phyloP scores from a whole-genome alignment of 2,888 invertebrate species.

The Eupithecia exiguata region DNA sequence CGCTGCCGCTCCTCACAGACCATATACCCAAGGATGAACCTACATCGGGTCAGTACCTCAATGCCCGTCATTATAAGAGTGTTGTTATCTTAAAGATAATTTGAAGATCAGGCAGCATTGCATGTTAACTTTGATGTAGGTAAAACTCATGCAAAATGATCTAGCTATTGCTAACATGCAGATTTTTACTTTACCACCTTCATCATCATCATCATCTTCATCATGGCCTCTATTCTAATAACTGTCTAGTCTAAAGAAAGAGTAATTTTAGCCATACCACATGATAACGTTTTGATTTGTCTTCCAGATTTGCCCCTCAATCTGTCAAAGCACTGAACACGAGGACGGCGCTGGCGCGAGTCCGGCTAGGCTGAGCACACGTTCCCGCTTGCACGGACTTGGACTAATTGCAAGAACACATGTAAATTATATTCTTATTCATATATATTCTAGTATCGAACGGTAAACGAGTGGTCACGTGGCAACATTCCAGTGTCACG shows the following conservation, averaged over 20 bases:
- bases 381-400: slow-evolving; percentile 51
- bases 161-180: neutral
- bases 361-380: slow-evolving; percentile 67
- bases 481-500: slow-evolving; percentile 74
- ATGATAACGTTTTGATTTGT: slow-evolving; percentile 7
- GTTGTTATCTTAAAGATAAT: too few species aligned
- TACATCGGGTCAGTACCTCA: slow-evolving; percentile 76
- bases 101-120: too few species aligned
- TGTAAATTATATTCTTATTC: slow-evolving; percentile 42
- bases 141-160: neutral
- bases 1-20: slow-evolving; percentile 76
- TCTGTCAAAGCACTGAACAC: slow-evolving; percentile 90
- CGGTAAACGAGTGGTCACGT: slow-evolving; percentile 60
- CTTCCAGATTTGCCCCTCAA: slow-evolving; percentile 94
- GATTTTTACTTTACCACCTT: neutral
- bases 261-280: neutral
- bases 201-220: too few species aligned
- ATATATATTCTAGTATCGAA: slow-evolving; percentile 48
- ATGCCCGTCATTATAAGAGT: neutral
- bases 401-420: slow-evolving; percentile 42
- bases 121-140: too few species aligned
- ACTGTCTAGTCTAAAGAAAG: neutral
- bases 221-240: too few species aligned
- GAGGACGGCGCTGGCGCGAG: slow-evolving; percentile 55
- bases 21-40: slow-evolving; percentile 84